These are phyloP conservation scores for Eupithecia abbreviata DNA, from an alignment of 2,888 invertebrate species.

Conservation along the genomic window DNA sequence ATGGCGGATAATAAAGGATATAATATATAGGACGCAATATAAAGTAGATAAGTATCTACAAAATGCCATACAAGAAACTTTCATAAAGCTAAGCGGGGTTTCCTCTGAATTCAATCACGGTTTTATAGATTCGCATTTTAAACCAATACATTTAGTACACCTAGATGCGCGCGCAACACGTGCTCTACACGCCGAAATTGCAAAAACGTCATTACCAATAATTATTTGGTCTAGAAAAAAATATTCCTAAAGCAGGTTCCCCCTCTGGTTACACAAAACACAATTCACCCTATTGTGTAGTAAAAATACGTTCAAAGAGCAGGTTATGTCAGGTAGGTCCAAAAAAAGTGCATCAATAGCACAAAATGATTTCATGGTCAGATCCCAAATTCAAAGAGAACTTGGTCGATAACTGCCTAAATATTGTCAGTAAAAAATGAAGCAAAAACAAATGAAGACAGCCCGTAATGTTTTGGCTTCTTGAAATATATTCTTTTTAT, in stretches of 20 bases:
- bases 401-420: not conserved
- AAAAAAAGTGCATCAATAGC: not conserved
- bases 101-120: not conserved
- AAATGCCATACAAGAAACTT: not conserved
- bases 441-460: not conserved
- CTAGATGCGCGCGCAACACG: not conserved
- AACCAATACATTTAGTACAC: not conserved
- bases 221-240: not conserved
- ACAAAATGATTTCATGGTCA: not conserved
- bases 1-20: too few species aligned
- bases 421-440: conserved; percentile 1
- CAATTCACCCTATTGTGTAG: not conserved
- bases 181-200: not conserved
- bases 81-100: not conserved
- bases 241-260: not conserved
- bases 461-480: not conserved
- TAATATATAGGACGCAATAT: too few species aligned
- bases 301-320: not conserved
- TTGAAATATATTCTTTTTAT: not conserved
- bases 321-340: not conserved
- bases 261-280: not conserved
- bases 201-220: not conserved
- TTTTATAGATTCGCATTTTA: not conserved
- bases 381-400: not conserved
- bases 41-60: not conserved